Percentiles rank a stretch among this genome's conserved stretches.
phyloP scores from a whole-genome alignment of 2,113 vertebrate species.

The Semnornis frantzii region DNA sequence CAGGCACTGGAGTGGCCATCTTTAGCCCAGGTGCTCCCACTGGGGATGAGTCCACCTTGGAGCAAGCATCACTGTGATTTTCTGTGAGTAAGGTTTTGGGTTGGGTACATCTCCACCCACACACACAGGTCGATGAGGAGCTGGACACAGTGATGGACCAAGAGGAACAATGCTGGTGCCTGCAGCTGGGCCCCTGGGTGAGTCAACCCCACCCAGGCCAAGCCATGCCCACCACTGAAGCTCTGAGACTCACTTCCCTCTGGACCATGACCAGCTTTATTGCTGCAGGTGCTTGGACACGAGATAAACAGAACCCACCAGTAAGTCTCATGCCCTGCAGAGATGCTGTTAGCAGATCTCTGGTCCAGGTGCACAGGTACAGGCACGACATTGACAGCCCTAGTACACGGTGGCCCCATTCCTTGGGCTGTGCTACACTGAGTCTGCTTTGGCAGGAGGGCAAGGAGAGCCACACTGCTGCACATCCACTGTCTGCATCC shows the following conservation, averaged over 20 bases:
- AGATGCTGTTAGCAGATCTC: not conserved
- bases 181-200: not conserved
- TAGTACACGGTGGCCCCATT: rapidly evolving
- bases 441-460: rapidly evolving
- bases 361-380: rapidly evolving
- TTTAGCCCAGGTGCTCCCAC: not conserved
- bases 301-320: not conserved
- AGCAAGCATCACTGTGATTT: not conserved
- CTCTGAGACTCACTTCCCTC: not conserved
- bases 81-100: not conserved
- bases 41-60: not conserved
- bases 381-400: rapidly evolving
- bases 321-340: not conserved
- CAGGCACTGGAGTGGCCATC: rapidly evolving
- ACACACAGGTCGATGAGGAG: rapidly evolving
- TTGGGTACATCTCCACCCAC: rapidly evolving
- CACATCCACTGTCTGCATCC: not conserved
- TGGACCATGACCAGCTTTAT: not conserved
- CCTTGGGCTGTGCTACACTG: rapidly evolving
- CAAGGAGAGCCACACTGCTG: not conserved
- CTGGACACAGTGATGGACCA: not conserved
- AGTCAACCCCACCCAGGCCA: not conserved
- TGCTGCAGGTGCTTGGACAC: not conserved
- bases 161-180: not conserved
- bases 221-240: not conserved